Base-by-base conservation (phyloP, 1,140 invertebrate genomes). In the Tenebrio molitor region DNA sequence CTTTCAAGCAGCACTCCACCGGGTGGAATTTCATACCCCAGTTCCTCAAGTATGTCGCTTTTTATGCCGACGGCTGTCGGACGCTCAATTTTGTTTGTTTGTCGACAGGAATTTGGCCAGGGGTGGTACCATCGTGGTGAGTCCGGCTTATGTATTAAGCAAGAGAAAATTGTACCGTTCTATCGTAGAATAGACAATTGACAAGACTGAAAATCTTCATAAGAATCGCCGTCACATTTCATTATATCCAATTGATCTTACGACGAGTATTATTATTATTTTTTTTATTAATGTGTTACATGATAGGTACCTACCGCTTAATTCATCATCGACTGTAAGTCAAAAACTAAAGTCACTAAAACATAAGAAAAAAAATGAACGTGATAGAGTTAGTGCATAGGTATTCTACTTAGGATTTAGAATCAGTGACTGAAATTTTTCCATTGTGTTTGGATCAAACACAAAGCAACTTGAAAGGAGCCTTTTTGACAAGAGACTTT, bases 101-200 rank as follows among this genome's bases (percentile, higher is more conserved):
- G 46, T n/a, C n/a, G n/a, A n/a, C 84, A 93, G 92, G 88, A 94
- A 94, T 83, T 83, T 95, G 73, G 91, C 92, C 65, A 89, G 91
- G 83, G 89, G 91, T 81, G 91, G 91, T 79, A 93, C 92, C 69
- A 91, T 95, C 79, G 90, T 95, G 83, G 91, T 95, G 81, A 93
- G 92, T 85, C 90, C 91, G 75, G 91, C 91, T 79, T 95, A 94
- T 85, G 90, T 88, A 72, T 85, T 95, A 83, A 91, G 90, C 78
- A 95, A 95, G 86, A 94, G 93, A 83, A 95, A 95, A 84, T 86
- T 95, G 42, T 95, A 94, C 87, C 87, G 93, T 81, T 91, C 89
- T 15, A 71, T 76, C 66, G 69, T 70, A 36, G 77, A 78, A 23
- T 75, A 77, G 53, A 74, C 39, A 44, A 34, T 17, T 19, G 36